Evolutionary conservation across 2,797 vertebrate species (phyloP).

Genomic region (Sebastes dallii): DNA sequence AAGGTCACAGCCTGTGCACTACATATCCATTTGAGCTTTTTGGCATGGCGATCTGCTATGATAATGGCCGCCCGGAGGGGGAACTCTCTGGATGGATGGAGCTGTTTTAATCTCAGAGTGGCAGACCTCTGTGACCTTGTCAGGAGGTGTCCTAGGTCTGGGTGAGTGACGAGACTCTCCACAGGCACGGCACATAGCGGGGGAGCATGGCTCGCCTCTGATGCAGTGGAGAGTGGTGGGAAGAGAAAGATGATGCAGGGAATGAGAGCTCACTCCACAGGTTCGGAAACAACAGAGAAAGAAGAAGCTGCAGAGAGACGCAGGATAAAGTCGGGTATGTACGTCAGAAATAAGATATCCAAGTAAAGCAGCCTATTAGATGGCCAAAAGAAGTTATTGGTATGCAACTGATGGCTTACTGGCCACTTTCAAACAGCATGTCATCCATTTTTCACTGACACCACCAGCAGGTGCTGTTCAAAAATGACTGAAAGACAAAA

Average conservation of each 20-base stretch:
- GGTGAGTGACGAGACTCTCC: constrained; percentile 70
- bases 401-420: background rate
- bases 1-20: constrained; percentile 64
- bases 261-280: constrained; percentile 1
- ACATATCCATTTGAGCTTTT: constrained; percentile 68
- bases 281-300: constrained; percentile 4
- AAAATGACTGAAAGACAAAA: background rate
- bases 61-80: constrained; percentile 66
- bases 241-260: constrained; percentile 25
- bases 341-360: background rate
- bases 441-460: background rate
- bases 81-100: constrained; percentile 64
- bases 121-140: constrained; percentile 73
- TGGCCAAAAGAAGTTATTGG: background rate
- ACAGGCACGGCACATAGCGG: constrained; percentile 39
- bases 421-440: constrained; percentile 13
- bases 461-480: constrained; percentile 13
- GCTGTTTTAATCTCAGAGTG: constrained; percentile 71
- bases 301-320: constrained; percentile 6
- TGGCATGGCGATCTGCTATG: constrained; percentile 62
- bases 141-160: constrained; percentile 61
- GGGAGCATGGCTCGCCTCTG: constrained; percentile 22
- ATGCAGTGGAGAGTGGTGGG: constrained; percentile 18
- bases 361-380: background rate
- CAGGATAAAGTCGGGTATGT: background rate